A percentile compares a stretch with the other conserved stretches of the same genome.
Evolutionary conservation across 2,888 invertebrate species (phyloP).

Genomic region (Rhabditoides inermis): DNA sequence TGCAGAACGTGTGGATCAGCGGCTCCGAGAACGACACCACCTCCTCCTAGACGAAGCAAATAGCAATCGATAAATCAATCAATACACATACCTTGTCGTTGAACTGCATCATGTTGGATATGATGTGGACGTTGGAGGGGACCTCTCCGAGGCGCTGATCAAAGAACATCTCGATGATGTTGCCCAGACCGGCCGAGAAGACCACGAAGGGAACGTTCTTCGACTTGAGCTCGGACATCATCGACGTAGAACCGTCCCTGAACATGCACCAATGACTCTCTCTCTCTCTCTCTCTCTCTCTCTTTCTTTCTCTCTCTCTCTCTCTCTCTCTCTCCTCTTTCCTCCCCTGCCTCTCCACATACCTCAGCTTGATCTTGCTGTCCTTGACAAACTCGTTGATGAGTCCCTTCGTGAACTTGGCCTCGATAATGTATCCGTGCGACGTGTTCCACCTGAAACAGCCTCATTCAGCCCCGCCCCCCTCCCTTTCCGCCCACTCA

Average conservation of each 20-base stretch:
- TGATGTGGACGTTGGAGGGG: slow-evolving; percentile 45
- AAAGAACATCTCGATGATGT: slow-evolving; percentile 73
- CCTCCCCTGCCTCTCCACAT: not conserved
- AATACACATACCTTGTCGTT: slow-evolving; percentile 33
- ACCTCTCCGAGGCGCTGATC: slow-evolving; percentile 58
- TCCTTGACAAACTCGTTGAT: slow-evolving; percentile 52
- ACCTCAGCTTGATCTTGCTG: slow-evolving; percentile 14
- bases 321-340: not conserved
- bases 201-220: slow-evolving; percentile 72
- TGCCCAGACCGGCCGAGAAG: slow-evolving; percentile 74
- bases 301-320: not conserved
- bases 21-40: slow-evolving; percentile 65
- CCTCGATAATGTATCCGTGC: slow-evolving; percentile 52
- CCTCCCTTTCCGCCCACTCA: slow-evolving; percentile 20
- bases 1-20: slow-evolving; percentile 84
- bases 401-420: slow-evolving; percentile 47
- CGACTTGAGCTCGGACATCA: slow-evolving; percentile 20
- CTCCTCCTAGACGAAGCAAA: slow-evolving; percentile 54
- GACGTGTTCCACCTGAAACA: slow-evolving; percentile 52
- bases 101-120: slow-evolving; percentile 51
- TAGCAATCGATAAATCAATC: too few relatives aligned
- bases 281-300: not conserved
- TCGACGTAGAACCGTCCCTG: slow-evolving; percentile 32
- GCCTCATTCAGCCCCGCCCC: not conserved
- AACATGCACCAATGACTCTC: slow-evolving; percentile 3